Evolutionary conservation across 2,888 invertebrate species (phyloP).

Genomic region (Cheilosia urbana): DNA sequence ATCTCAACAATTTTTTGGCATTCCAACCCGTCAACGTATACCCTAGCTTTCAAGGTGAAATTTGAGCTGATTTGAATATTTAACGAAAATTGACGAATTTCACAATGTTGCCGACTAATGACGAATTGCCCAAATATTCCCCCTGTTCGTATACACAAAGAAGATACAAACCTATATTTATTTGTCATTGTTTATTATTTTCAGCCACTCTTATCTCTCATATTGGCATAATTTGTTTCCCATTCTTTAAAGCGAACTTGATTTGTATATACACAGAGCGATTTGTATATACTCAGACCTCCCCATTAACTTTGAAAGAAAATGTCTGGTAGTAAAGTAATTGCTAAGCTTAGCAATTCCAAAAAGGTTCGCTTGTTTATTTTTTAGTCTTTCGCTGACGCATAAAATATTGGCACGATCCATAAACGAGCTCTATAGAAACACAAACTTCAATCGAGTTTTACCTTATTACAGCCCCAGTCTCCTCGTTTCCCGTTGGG

Average conservation of each 20-base stretch:
- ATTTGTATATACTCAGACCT: not conserved
- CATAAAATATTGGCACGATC: not conserved
- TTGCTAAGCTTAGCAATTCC: not conserved
- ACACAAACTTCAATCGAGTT: not conserved
- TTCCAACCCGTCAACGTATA: no score
- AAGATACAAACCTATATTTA: not conserved
- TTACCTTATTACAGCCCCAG: not conserved
- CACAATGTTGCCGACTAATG: not conserved
- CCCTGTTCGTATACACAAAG: not conserved
- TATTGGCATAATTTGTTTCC: not conserved
- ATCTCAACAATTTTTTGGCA: no score
- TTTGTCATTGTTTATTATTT: constrained; percentile 5
- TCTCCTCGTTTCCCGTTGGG: not conserved
- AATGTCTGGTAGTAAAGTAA: not conserved
- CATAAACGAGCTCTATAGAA: not conserved
- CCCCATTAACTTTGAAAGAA: not conserved
- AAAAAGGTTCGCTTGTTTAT: not conserved
- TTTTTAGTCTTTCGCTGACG: not conserved
- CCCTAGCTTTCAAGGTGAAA: no score
- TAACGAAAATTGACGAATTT: not conserved
- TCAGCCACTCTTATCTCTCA: not conserved
- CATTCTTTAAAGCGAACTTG: not conserved
- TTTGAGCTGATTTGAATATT: not conserved
- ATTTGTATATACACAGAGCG: not conserved
- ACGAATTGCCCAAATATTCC: not conserved